phyloP scores from a whole-genome alignment of 37 sponge, comb jelly and placozoan species.

The Chondrosia reniformis region DNA sequence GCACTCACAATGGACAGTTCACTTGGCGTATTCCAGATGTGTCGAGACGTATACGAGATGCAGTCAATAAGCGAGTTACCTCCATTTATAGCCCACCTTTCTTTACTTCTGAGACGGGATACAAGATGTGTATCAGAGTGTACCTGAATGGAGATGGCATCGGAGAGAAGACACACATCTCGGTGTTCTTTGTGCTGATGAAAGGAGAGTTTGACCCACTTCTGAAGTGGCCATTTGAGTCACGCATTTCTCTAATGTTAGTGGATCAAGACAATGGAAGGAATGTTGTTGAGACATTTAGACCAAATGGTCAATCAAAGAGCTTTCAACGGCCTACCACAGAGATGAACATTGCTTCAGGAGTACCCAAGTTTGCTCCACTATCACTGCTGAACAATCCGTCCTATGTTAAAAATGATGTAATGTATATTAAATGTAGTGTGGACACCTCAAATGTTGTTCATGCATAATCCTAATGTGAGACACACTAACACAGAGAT shows the following conservation, averaged over 20 bases:
- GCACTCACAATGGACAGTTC: conserved; percentile 77
- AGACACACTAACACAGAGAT: neutral
- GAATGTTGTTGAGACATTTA: conserved; percentile 7
- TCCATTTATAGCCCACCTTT: conserved; percentile 83
- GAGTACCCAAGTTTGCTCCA: conserved; percentile 65
- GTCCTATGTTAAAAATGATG: conserved; percentile 61
- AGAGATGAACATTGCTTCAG: conserved; percentile 70
- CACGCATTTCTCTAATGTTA: neutral
- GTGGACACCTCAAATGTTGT: conserved; percentile 42
- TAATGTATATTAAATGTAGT: conserved; percentile 62
- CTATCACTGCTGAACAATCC: conserved; percentile 44
- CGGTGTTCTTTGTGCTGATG: conserved; percentile 83
- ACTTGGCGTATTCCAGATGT: conserved; percentile 85
- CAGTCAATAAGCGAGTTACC: conserved; percentile 52
- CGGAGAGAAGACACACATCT: conserved; percentile 74
- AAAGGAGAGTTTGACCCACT: conserved; percentile 52
- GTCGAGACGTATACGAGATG: conserved; percentile 59
- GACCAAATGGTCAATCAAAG: conserved; percentile 15
- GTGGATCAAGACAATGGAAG: conserved; percentile 19
- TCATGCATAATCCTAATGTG: neutral
- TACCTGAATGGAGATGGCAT: conserved; percentile 87
- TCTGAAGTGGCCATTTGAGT: conserved; percentile 26
- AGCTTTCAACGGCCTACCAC: conserved; percentile 44
- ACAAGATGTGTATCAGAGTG: conserved; percentile 83
- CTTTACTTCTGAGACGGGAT: conserved; percentile 68